Evolutionary conservation across 2,797 vertebrate genomes (phyloP), one percentile per base, ranked within the genome.

Genomic region (Tympanoctomys barrerae): DNA sequence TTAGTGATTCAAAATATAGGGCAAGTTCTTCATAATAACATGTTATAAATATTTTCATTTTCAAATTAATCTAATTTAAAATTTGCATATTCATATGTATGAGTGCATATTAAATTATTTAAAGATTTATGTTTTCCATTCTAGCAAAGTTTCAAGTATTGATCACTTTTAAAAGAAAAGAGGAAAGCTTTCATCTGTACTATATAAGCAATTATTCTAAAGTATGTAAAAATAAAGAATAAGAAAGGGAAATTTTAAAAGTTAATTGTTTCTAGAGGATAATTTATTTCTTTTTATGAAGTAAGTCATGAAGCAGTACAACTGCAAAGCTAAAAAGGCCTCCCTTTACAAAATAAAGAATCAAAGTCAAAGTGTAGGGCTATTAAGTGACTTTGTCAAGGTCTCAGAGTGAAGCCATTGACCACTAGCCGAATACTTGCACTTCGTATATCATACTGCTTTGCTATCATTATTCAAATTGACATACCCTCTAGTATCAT

Each of bases 161-260:
- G 91, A 96, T 97, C 94, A 96, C 94, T 90, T 96, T 95, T 84
- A 97, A 94, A 95, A 70, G 73, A 77, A 81, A 84, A 94, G 89
- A 86, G 49, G 39, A 70, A 87, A 57, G 46, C 78, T 96, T 93
- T 97, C 80, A 95, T 96, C 87, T 89, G 42, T 33, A 71, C 46
- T 96, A 97, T 86, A 93, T 94, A 97, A 94, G 78, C 64, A 94
- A 91, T 97, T 94, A 94, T 84, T 95, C 68, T 95, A 95, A 97
- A 95, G 33, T 83, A 86, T 91, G 39, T 94, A 84, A 96, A 95
- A 97, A 95, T 66, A 87, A 96, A 87, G 83, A 88, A 87, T 92
- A 86, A 73, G 24, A 82, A 88, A 82, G 11, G 46, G 68, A 94
- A 95, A 46, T 33, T 46, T 57, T 87, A 42, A 7, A 82, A 95